Percentiles rank a stretch among this genome's conserved stretches.
These are phyloP conservation scores for Zootoca vivipara DNA, from an alignment of 2,113 vertebrate genomes.

Conservation along the genomic window DNA sequence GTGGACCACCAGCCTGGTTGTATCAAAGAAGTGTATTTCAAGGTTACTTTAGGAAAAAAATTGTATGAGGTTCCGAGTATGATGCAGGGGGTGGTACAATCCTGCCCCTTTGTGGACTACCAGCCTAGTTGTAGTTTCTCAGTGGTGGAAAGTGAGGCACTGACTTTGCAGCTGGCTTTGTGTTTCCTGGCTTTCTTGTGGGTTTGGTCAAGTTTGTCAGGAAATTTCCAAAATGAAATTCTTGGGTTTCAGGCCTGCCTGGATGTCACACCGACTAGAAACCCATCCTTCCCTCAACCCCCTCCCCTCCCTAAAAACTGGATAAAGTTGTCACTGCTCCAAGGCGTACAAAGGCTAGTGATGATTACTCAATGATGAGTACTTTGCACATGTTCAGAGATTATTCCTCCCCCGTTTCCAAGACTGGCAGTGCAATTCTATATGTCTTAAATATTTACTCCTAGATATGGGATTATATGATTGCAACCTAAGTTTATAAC, in stretches of 20 bases:
- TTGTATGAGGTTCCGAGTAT: not conserved
- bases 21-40: not conserved
- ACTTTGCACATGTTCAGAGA: not conserved
- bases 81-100: too few species aligned
- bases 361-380: not conserved
- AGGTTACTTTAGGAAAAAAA: not conserved
- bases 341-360: not conserved
- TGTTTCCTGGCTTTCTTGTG: not conserved
- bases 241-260: not conserved
- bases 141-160: not conserved
- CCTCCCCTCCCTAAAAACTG: too few species aligned
- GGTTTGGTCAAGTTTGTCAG: not conserved
- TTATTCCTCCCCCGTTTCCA: not conserved
- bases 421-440: not conserved
- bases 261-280: not conserved
- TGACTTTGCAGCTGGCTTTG: not conserved
- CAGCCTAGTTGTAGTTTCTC: not conserved
- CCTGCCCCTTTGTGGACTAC: not conserved
- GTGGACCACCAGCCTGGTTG: not conserved
- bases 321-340: not conserved
- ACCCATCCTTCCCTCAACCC: too few species aligned
- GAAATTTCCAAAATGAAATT: not conserved
- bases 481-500: not conserved
- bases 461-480: not conserved
- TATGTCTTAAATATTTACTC: too few species aligned